A percentile compares a stretch with the other conserved stretches of the same genome.
Conservation (phyloP, 2,888 invertebrate species). For the Andrena bucephala region DNA sequence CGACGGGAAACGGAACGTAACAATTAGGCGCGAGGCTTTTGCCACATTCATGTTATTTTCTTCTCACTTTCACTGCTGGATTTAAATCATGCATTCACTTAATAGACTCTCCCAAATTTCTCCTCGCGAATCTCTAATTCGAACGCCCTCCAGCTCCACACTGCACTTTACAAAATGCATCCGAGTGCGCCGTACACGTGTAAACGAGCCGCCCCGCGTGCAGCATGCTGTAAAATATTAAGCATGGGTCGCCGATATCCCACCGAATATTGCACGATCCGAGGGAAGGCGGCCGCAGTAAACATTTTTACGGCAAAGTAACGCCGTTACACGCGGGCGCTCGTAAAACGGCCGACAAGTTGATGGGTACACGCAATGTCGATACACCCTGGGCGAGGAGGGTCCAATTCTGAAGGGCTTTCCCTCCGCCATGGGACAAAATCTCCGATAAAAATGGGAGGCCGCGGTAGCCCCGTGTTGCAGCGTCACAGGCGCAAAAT, state of each 20-base stretch:
- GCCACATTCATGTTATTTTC: too few species aligned
- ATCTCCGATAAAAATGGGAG: conserved; percentile 37
- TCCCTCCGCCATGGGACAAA: neutral
- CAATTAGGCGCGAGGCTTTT: too few species aligned
- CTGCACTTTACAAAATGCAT: neutral
- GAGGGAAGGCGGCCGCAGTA: neutral
- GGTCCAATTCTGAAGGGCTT: conserved; percentile 9
- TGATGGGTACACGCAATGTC: conserved; percentile 25
- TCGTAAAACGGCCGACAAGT: conserved; percentile 41
- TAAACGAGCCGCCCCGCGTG: neutral
- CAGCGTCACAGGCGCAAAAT: conserved; percentile 22
- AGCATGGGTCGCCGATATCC: neutral
- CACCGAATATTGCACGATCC: neutral
- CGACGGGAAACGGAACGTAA: too few species aligned
- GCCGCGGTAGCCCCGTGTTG: neutral
- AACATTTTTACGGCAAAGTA: conserved; percentile 32
- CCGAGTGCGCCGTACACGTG: neutral
- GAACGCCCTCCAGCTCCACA: too few species aligned
- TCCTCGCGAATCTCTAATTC: neutral
- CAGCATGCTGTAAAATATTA: conserved; percentile 14
- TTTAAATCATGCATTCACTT: too few species aligned
- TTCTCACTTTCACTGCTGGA: too few species aligned
- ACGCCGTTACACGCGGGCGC: neutral
- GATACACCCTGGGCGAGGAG: conserved; percentile 7
- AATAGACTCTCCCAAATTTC: too few species aligned